phyloP scores from a whole-genome alignment of 92 coral and sea anemone genomes.

The Phymanthus crucifer region DNA sequence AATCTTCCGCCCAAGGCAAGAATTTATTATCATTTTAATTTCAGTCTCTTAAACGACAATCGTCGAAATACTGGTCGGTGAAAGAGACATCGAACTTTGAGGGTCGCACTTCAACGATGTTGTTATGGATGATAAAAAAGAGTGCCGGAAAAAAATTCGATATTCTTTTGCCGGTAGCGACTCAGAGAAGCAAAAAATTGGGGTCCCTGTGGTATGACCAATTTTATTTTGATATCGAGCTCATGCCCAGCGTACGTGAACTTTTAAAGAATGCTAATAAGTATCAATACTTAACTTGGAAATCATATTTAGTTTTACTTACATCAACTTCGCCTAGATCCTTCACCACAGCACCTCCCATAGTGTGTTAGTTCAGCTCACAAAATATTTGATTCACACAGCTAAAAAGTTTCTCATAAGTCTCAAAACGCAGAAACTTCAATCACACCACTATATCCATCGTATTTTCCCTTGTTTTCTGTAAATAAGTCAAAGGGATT shows the following conservation, averaged over 20 bases:
- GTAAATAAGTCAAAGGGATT: not conserved
- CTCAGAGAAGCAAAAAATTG: not conserved
- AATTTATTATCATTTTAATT: too few relatives aligned
- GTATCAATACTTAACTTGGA: not conserved
- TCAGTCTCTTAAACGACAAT: too few relatives aligned
- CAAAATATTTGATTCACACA: not conserved
- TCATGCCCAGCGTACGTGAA: not conserved
- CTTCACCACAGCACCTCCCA: slow-evolving; percentile 19
- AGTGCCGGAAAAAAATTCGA: too few relatives aligned
- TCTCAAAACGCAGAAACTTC: not conserved
- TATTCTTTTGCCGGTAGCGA: too few relatives aligned
- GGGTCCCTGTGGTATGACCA: slow-evolving; percentile 1
- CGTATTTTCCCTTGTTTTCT: not conserved
- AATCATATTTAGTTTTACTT: not conserved
- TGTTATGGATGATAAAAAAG: too few relatives aligned
- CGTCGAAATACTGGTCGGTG: too few relatives aligned
- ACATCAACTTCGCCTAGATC: slow-evolving; percentile 21
- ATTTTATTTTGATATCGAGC: not conserved
- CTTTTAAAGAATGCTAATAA: not conserved
- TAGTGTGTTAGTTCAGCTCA: not conserved
- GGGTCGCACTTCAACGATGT: too few relatives aligned
- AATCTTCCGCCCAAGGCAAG: too few relatives aligned
- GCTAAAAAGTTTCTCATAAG: not conserved
- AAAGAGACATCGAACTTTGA: too few relatives aligned
- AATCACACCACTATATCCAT: not conserved